Base-by-base conservation (phyloP, 2,888 invertebrate genomes). In the Lasioglossum oenotherae region DNA sequence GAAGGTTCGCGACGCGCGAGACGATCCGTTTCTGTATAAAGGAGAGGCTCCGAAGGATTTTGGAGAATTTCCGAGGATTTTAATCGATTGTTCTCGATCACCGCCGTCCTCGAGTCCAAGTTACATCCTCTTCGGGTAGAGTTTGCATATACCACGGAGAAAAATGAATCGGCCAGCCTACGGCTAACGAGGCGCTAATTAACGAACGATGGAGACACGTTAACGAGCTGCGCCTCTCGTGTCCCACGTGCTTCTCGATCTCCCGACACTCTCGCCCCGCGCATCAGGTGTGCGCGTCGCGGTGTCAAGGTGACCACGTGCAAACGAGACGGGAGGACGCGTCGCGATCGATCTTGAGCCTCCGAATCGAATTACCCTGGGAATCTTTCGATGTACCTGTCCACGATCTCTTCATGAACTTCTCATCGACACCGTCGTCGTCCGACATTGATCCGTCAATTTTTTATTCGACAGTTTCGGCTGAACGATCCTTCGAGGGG, bases 231-330 rank as follows among this genome's bases (percentile, higher is more conserved):
- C 46, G 41, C 41, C 4, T 31, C 19, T 76, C 35, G 78, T 35
- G 27, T 57, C 71, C 85, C 88, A 82, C 86, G 88, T 86, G 88
- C 64, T 76, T 60, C 74, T 74, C 81, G 74, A 53, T 72, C 69
- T 81, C 76, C 14, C 67, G 83, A 83, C 86, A 79, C 81, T 83
- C 74, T 60, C 78, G 71, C 79, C 74, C 81, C 77, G 14, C 60
- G 60, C 60, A 53, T 82, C 81, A 76, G 79, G 81, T 80, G 81
- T 77, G 84, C 84, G 53, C 73, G 57, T 78, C 81, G 77, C 75
- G 69, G 78, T 77, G 83, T 81, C 88, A 84, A 87, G 84, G 84
- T 78, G 69, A 84, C 84, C 87, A 87, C 87, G 87, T 87, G 87
- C 80, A 78, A 86, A 80, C 84, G 64, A 85, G 85, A 82, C 85